Evolutionary conservation across 2,888 invertebrate species (phyloP).

Genomic region (Clitarchus hookeri): DNA sequence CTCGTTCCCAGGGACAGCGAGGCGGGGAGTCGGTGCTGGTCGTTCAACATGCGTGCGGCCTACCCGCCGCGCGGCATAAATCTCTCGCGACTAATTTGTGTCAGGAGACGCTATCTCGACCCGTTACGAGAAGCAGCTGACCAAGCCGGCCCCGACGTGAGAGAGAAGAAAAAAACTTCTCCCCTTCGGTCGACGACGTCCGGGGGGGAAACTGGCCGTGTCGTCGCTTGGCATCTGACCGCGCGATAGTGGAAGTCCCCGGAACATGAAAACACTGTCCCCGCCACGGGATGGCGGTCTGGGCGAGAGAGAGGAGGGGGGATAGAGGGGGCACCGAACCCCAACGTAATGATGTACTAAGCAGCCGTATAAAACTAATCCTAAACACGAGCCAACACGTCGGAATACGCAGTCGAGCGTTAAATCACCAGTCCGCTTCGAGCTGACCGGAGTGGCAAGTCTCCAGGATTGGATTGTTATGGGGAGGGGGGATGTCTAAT

Average conservation of each 20-base stretch:
- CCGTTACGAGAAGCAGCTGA: not conserved
- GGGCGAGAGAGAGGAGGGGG: not conserved
- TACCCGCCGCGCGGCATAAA: not conserved
- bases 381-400: too few relatives aligned
- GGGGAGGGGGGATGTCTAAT: too few relatives aligned
- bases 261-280: too few relatives aligned
- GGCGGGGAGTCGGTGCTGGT: not conserved
- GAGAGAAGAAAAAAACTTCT: too few relatives aligned
- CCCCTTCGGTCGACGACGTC: too few relatives aligned
- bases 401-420: not conserved
- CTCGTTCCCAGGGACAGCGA: not conserved
- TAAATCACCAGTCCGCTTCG: not conserved
- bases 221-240: too few relatives aligned
- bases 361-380: not conserved
- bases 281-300: too few relatives aligned
- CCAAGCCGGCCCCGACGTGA: not conserved
- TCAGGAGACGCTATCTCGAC: not conserved
- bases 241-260: too few relatives aligned
- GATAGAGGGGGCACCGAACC: not conserved
- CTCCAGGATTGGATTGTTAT: too few relatives aligned
- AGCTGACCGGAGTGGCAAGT: not conserved
- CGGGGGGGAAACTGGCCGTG: too few relatives aligned
- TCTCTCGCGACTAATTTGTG: constrained; percentile 2
- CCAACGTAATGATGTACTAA: not conserved
- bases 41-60: not conserved